Evolutionary conservation across 2,113 vertebrate genomes (phyloP).

Genomic region (Phyllopteryx taeniolatus): DNA sequence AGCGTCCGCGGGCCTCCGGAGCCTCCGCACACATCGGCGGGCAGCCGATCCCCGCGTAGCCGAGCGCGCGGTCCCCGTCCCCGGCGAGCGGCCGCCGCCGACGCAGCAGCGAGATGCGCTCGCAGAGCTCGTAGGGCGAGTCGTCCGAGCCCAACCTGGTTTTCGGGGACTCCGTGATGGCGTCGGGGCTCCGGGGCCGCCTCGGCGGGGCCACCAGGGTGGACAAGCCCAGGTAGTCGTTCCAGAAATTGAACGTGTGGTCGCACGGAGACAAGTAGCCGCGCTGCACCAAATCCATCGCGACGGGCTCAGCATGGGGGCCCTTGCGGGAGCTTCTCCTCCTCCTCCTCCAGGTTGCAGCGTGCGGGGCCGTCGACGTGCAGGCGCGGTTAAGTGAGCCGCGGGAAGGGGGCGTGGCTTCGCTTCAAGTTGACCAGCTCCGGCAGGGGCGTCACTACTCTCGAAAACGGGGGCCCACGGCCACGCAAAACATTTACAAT

Average conservation of each 20-base stretch:
- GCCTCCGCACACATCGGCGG: conserved; percentile 21
- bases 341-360: conserved; percentile 14
- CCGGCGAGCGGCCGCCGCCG: conserved; percentile 64
- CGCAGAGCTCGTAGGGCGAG: conserved; percentile 64
- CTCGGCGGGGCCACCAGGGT: conserved; percentile 70
- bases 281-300: conserved; percentile 75
- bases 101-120: conserved; percentile 73
- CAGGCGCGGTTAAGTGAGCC: conserved; percentile 50
- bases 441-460: no score
- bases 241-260: conserved; percentile 83
- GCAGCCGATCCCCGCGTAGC: conserved; percentile 53
- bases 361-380: conserved; percentile 41
- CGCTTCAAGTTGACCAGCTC: conserved; percentile 16
- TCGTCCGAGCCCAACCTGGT: conserved; percentile 78
- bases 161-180: conserved; percentile 79
- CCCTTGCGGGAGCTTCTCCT: neutral
- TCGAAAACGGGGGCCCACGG: no score
- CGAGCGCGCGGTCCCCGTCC: conserved; percentile 51
- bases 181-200: conserved; percentile 55
- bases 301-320: conserved; percentile 45
- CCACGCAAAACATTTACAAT: no score
- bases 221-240: conserved; percentile 81
- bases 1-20: conserved; percentile 61
- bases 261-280: conserved; percentile 73
- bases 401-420: conserved; percentile 53